A percentile compares a stretch with the other conserved stretches of the same genome.
phyloP scores from a whole-genome alignment of 2,113 vertebrate species.

The Mastomys natalensis region DNA sequence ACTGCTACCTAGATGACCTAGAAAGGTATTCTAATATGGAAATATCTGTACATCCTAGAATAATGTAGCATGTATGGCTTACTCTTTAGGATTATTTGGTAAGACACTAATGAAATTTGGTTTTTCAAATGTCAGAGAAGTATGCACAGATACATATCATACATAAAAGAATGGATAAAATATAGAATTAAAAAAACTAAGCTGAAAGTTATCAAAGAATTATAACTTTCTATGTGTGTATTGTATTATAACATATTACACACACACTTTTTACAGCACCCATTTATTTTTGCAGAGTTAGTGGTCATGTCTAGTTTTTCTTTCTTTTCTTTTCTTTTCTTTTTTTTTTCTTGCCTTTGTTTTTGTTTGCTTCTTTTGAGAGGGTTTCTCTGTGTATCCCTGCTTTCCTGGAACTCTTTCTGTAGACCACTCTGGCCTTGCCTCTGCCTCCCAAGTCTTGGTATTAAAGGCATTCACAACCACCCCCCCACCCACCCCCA shows the following conservation, averaged over 20 bases:
- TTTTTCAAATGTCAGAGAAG: neutral
- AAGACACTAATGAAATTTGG: neutral
- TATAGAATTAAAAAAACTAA: neutral
- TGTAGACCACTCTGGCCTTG: no score
- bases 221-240: neutral
- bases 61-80: neutral
- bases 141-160: neutral
- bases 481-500: no score
- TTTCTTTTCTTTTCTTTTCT: no score
- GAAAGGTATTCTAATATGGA: neutral
- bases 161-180: neutral
- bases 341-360: no score
- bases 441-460: no score
- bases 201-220: neutral
- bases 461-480: no score
- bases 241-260: neutral
- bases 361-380: no score
- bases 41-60: neutral
- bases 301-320: neutral
- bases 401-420: no score
- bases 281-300: neutral
- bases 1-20: neutral
- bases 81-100: neutral
- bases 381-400: no score
- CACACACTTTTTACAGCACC: neutral